Evolutionary conservation across 2,797 vertebrate species (phyloP).

Genomic region (Tapera naevia): DNA sequence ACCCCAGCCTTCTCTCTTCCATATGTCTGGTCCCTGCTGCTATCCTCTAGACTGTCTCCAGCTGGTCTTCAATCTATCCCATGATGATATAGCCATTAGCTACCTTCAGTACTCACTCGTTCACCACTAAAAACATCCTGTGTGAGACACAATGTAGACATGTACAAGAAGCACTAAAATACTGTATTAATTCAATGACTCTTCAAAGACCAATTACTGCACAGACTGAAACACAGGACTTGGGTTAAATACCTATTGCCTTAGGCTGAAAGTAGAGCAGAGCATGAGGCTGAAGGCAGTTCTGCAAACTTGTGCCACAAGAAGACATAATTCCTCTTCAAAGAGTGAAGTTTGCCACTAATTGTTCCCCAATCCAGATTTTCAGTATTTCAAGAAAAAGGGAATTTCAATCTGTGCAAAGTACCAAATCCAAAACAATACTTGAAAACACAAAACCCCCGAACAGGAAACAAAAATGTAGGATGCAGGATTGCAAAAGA

Average conservation of each 20-base stretch:
- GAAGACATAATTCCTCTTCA: background rate
- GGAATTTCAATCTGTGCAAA: background rate
- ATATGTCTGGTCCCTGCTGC: background rate
- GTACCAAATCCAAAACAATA: background rate
- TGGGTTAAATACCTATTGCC: background rate
- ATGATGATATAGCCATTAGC: too few species aligned
- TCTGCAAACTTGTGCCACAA: background rate
- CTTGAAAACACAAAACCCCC: fast-evolving
- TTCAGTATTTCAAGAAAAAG: background rate
- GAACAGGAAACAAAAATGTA: background rate
- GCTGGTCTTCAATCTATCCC: too few species aligned
- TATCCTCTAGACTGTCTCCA: background rate
- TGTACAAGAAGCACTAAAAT: background rate
- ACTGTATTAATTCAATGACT: background rate
- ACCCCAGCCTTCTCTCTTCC: background rate
- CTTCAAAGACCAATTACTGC: background rate
- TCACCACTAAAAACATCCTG: too few species aligned
- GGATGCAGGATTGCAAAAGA: background rate
- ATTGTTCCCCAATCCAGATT: background rate
- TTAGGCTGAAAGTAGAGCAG: background rate
- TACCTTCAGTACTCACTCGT: too few species aligned
- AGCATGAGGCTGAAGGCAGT: background rate
- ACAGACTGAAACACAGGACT: background rate
- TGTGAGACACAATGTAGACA: too few species aligned
- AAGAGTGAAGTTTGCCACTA: background rate